These are phyloP conservation scores for Luscinia luscinia DNA, from an alignment of 2,797 vertebrate genomes.

Conservation along the genomic window DNA sequence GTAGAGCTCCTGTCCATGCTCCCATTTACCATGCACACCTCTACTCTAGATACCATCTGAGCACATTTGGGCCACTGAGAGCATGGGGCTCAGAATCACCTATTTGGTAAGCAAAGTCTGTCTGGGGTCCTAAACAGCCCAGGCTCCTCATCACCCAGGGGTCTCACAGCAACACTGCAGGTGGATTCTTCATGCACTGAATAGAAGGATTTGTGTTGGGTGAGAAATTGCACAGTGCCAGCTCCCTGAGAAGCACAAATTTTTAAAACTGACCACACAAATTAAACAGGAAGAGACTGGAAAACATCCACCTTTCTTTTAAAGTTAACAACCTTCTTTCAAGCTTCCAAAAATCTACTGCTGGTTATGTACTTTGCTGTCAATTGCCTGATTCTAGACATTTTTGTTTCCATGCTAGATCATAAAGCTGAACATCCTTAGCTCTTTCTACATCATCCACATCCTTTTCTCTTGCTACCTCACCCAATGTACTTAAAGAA, in stretches of 20 bases:
- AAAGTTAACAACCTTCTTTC: slow-evolving; percentile 3
- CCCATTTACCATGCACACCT: neutral
- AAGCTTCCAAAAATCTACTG: neutral
- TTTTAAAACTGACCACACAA: neutral
- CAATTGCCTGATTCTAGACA: neutral
- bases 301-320: neutral
- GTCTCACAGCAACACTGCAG: neutral
- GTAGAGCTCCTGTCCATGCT: neutral
- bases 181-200: neutral
- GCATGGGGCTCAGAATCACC: neutral
- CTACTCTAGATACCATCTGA: neutral
- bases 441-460: neutral
- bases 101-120: neutral
- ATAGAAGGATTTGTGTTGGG: neutral
- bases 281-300: neutral
- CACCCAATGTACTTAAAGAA: neutral
- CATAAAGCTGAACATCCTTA: neutral
- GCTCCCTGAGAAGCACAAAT: neutral
- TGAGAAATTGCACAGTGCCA: neutral
- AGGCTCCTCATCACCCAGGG: neutral
- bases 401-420: neutral
- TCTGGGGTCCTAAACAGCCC: neutral
- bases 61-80: neutral
- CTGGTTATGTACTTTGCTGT: neutral
- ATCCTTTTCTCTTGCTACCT: neutral